Conservation (phyloP, 1,140 invertebrate species). For the Drosophila arizonae region DNA sequence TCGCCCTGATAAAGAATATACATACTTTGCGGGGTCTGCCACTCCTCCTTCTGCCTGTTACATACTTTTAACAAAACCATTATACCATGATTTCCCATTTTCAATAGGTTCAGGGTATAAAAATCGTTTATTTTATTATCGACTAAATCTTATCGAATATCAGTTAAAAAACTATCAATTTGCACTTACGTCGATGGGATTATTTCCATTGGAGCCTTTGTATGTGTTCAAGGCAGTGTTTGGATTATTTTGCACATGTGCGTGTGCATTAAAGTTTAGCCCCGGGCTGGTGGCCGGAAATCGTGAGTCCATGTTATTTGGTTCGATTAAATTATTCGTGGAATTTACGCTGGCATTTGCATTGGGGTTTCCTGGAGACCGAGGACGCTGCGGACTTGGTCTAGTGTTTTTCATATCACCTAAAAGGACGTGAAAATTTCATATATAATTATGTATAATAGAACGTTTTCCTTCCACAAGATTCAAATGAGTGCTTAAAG, state of each 20-base stretch:
- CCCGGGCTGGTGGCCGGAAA: constrained; percentile 71
- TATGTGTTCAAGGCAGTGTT: constrained; percentile 59
- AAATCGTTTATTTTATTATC: too few relatives aligned
- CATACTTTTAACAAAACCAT: too few relatives aligned
- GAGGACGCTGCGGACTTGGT: constrained; percentile 69
- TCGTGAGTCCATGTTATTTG: constrained; percentile 56
- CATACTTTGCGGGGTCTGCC: too few relatives aligned
- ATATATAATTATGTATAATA: neutral
- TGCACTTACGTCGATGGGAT: constrained; percentile 57
- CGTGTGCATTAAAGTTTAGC: constrained; percentile 62
- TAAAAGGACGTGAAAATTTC: constrained; percentile 9
- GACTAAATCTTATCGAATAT: too few relatives aligned
- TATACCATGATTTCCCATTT: too few relatives aligned
- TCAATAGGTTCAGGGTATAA: too few relatives aligned
- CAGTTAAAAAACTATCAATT: too few relatives aligned
- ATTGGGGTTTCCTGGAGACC: constrained; percentile 42
- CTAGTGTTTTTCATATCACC: constrained; percentile 64
- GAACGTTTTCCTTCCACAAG: too few relatives aligned
- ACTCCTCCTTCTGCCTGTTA: too few relatives aligned
- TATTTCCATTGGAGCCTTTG: constrained; percentile 52
- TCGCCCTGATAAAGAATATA: too few relatives aligned
- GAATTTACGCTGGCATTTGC: constrained; percentile 4
- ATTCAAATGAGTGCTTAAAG: too few relatives aligned
- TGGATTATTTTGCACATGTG: constrained; percentile 60
- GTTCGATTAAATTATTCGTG: constrained; percentile 42